Evolutionary conservation across 2,888 invertebrate genomes (phyloP), one percentile per base, ranked within the genome.

Genomic region (Drosophila diplacantha): DNA sequence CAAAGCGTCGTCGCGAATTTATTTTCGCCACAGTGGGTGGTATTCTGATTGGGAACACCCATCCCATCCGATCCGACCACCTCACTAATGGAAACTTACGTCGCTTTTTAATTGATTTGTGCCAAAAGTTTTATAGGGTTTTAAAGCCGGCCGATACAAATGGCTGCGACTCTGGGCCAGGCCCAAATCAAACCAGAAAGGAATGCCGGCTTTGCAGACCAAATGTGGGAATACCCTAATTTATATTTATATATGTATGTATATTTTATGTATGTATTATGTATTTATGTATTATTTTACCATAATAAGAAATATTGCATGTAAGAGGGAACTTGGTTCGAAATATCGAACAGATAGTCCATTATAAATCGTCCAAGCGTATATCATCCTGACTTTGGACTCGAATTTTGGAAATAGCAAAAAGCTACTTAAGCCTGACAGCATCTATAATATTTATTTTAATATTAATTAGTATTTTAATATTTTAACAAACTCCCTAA

Each of bases 11-110:
- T 59, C 62, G 56, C 57, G 71, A 67, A 75, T 75, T 79, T 76
- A 83, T 76, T 72, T 67, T 44, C 35, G 82, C 72, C 79, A 57
- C 82, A 76, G 84, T 80, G 84, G 84, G 84, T 80, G 79, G 82
- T 71, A 83, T 72, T 73, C 53, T 57, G 51, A 66, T 47, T 66
- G 63, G 70, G 54, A 44, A 65, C 38, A 37, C 6, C 44, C 31
- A 32, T 5, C 18, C 44, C 20, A 31, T 44, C 14, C 29, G 44
- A 44, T 29, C 26, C 43, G 43, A 16, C 41, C 55, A 58, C 43
- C 16, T 50, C 16, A 18, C 41, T 49, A 58, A 55, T 60, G 54
- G 62, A 52, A 64, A 71, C 66, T 61, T 71, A 39, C 38, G 49
- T 55, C 24, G 62, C 34, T 52, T 55, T 63, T 83, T 73, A 83